phyloP scores from a whole-genome alignment of 2,113 vertebrate species.

The Pangasianodon hypophthalmus region DNA sequence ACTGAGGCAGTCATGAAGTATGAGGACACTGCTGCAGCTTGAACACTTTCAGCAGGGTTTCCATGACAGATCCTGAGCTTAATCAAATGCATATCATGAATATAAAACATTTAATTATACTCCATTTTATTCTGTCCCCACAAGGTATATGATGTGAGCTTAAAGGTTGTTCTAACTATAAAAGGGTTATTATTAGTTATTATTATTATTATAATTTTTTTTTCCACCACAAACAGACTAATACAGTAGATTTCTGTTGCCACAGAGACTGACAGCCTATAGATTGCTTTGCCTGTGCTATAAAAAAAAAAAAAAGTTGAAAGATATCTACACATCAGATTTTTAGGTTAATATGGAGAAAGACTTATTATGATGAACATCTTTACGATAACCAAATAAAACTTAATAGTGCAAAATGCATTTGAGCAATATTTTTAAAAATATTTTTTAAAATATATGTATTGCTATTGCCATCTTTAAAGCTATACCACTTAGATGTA shows the following conservation, averaged over 20 bases:
- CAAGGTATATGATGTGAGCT: neutral
- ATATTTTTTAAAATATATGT: neutral
- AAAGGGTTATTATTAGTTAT: neutral
- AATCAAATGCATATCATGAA: neutral
- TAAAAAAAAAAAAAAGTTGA: neutral
- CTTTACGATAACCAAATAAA: neutral
- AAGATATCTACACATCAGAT: neutral
- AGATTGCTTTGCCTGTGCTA: neutral
- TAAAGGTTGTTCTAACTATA: neutral
- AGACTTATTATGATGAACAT: neutral
- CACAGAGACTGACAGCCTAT: neutral
- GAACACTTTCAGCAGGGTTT: neutral
- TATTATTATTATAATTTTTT: no score
- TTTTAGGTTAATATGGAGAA: neutral
- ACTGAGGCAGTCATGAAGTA: slow-evolving; percentile 26
- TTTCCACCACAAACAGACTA: neutral
- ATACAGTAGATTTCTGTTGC: neutral
- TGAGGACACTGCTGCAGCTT: slow-evolving; percentile 24
- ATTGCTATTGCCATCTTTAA: neutral
- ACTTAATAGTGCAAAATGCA: neutral
- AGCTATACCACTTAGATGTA: neutral
- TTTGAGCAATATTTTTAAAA: neutral
- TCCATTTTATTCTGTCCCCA: neutral
- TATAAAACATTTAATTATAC: slow-evolving; percentile 3
- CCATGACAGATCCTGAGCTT: slow-evolving; percentile 15